These are phyloP conservation scores for Neodiprion virginianus DNA, from an alignment of 1,140 invertebrate species.

Conservation along the genomic window DNA sequence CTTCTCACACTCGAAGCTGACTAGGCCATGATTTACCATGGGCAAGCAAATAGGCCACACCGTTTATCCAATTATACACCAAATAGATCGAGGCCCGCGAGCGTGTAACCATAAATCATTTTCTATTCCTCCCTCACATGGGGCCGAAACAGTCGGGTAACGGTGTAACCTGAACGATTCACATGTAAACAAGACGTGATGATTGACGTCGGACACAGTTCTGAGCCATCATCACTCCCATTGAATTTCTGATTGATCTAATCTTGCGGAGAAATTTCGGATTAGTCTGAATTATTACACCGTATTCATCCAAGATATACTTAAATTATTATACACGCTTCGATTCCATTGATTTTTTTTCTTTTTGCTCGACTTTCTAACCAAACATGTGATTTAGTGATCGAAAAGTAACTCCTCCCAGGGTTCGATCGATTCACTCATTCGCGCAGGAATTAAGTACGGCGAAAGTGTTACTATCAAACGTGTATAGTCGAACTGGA, in stretches of 20 bases:
- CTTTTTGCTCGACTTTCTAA: too few species aligned
- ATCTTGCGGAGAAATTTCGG: too few species aligned
- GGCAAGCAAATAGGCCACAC: neutral
- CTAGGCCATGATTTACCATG: neutral
- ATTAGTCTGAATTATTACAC: too few species aligned
- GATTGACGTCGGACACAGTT: neutral
- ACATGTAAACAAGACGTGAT: neutral
- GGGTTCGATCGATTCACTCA: too few species aligned
- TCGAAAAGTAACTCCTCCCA: too few species aligned
- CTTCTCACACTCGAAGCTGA: neutral
- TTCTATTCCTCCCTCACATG: neutral
- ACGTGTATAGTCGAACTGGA: too few species aligned
- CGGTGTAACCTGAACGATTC: neutral
- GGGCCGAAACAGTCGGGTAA: neutral
- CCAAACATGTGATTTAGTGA: too few species aligned
- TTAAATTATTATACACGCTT: too few species aligned
- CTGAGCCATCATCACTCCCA: conserved; percentile 1
- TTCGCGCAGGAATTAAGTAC: too few species aligned
- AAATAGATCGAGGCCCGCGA: neutral
- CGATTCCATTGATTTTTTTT: too few species aligned
- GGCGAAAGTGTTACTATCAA: too few species aligned
- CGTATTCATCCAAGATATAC: too few species aligned
- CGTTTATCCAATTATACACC: conserved; percentile 8
- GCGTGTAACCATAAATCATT: neutral
- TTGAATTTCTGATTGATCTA: neutral